These are phyloP conservation scores for Echiichthys vipera DNA, from an alignment of 2,797 vertebrate genomes.

Conservation along the genomic window DNA sequence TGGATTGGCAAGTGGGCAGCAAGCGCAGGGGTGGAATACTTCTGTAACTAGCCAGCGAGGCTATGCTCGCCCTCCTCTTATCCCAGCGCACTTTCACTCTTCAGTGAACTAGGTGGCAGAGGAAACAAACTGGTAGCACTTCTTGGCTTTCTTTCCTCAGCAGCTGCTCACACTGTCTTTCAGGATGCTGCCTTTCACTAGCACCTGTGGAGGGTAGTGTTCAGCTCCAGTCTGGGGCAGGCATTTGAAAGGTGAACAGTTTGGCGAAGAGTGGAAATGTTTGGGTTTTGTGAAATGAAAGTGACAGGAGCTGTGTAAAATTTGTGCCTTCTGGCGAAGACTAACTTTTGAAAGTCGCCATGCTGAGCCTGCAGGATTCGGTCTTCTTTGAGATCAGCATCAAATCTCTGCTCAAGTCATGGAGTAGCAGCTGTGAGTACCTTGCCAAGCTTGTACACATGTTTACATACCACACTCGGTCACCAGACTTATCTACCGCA, in stretches of 20 bases:
- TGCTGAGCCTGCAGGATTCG: conserved; percentile 98
- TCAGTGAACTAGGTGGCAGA: conserved; percentile 40
- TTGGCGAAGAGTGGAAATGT: conserved; percentile 40
- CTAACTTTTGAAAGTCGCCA: conserved; percentile 77
- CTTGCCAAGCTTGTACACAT: conserved; percentile 48
- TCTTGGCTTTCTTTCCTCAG: conserved; percentile 29
- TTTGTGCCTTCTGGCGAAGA: conserved; percentile 64
- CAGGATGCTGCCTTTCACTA: conserved; percentile 56
- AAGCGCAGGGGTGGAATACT: conserved; percentile 60
- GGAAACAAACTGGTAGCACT: conserved; percentile 35
- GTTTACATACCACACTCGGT: conserved; percentile 74
- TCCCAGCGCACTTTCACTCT: conserved; percentile 28
- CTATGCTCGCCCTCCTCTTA: conserved; percentile 45
- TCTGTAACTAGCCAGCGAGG: conserved; percentile 56
- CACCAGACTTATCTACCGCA: conserved; percentile 56
- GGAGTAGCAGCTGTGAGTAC: conserved; percentile 96
- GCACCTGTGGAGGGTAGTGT: conserved; percentile 68
- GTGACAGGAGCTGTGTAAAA: conserved; percentile 38
- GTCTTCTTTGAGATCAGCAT: conserved; percentile 99
- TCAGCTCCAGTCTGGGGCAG: conserved; percentile 35
- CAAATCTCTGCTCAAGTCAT: conserved; percentile 97
- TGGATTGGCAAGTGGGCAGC: conserved; percentile 72
- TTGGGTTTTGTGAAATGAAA: conserved; percentile 42
- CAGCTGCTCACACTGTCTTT: no score
- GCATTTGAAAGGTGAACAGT: conserved; percentile 22